A percentile compares a stretch with the other conserved stretches of the same genome.
Conservation (phyloP, 2,113 vertebrate genomes). For the Notarius lentiginosus region DNA sequence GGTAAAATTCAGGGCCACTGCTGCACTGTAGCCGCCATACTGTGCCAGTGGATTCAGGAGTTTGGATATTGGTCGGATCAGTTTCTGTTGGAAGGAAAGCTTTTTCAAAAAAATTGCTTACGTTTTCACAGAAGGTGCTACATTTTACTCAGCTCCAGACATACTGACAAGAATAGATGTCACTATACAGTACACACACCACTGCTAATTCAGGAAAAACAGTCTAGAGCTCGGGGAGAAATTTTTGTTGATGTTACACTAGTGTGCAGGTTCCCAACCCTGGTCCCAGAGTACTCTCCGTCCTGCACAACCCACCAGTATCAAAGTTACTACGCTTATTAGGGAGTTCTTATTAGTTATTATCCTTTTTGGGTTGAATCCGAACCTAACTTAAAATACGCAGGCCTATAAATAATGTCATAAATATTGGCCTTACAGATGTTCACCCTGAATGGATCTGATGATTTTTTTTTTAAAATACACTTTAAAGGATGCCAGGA, state of each 20-base stretch:
- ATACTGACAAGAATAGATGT: background rate
- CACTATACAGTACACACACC: background rate
- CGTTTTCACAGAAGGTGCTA: background rate
- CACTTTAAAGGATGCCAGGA: too few relatives aligned
- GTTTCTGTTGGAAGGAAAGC: conserved; percentile 59
- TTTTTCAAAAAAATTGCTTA: background rate
- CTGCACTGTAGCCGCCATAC: conserved; percentile 63
- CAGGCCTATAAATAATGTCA: too few relatives aligned
- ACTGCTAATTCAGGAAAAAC: background rate
- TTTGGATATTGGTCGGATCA: conserved; percentile 65
- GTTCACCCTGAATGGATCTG: too few relatives aligned
- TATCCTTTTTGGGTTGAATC: background rate
- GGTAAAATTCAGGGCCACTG: conserved; percentile 73
- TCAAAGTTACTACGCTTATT: too few relatives aligned
- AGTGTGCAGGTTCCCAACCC: background rate
- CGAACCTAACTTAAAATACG: too few relatives aligned
- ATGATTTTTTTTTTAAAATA: too few relatives aligned
- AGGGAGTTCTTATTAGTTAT: background rate
- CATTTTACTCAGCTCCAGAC: background rate
- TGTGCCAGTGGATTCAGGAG: conserved; percentile 65
- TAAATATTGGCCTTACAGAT: too few relatives aligned
- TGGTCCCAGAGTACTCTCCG: too few relatives aligned
- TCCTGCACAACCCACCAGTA: too few relatives aligned
- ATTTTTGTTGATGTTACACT: background rate
- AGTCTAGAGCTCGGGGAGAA: background rate